Percentiles rank a stretch among this genome's conserved stretches.
Conservation (phyloP, 1,140 invertebrate genomes). For the Glossosoma conforme region DNA sequence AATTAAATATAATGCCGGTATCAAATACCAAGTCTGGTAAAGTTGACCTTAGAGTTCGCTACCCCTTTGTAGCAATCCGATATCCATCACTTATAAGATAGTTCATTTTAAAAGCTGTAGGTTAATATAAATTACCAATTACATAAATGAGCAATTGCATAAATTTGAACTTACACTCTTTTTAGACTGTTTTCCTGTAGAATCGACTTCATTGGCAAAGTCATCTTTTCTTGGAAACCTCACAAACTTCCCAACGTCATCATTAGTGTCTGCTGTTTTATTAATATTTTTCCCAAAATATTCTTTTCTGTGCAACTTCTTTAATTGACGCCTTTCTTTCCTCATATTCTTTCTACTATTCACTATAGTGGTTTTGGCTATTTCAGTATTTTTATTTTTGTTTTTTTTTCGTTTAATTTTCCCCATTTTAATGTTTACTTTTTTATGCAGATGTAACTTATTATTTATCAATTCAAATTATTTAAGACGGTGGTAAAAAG, state of each 20-base stretch:
- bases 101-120: no score
- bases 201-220: slow-evolving; percentile 32
- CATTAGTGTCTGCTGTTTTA: slow-evolving; percentile 28
- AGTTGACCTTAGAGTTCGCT: no score
- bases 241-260: slow-evolving; percentile 26
- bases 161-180: slow-evolving; percentile 1
- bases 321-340: slow-evolving; percentile 52
- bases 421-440: no score
- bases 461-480: no score
- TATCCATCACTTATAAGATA: no score
- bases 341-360: slow-evolving; percentile 55
- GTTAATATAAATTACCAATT: no score
- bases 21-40: no score
- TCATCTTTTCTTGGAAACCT: slow-evolving; percentile 34
- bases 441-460: no score
- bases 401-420: slow-evolving; percentile 21
- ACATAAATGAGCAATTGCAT: no score
- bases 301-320: slow-evolving; percentile 50
- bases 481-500: no score
- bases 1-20: no score
- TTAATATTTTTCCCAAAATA: slow-evolving; percentile 44
- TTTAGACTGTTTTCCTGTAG: slow-evolving; percentile 9
- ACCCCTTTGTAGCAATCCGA: no score
- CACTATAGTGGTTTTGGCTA: slow-evolving; percentile 27
- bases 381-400: slow-evolving; percentile 13